phyloP scores from a whole-genome alignment of 1,140 invertebrate genomes.

The Drosophila neocordata region DNA sequence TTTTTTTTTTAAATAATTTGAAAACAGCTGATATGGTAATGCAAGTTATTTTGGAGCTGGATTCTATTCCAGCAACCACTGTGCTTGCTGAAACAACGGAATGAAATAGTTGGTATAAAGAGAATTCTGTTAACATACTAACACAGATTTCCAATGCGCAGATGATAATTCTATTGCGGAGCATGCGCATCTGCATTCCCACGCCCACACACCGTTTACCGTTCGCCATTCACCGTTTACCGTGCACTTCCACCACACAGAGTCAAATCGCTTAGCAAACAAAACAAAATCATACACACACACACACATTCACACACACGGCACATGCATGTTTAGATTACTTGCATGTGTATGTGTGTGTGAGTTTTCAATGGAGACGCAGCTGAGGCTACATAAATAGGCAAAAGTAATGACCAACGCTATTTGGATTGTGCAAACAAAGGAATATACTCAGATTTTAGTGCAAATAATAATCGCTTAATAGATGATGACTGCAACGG shows the following conservation, averaged over 20 bases:
- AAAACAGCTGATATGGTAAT: neutral
- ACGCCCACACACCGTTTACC: conserved; percentile 43
- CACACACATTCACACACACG: neutral
- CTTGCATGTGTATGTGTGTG: neutral
- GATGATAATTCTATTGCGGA: conserved; percentile 19
- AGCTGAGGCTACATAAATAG: conserved; percentile 5
- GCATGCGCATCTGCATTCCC: conserved; percentile 53
- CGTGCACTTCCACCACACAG: conserved; percentile 43
- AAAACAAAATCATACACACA: conserved; percentile 50
- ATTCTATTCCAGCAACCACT: conserved; percentile 45
- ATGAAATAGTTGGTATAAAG: conserved; percentile 35
- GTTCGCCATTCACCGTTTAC: conserved; percentile 27
- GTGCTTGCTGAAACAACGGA: conserved; percentile 53
- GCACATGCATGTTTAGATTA: neutral
- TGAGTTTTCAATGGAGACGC: conserved; percentile 16
- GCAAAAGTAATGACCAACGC: conserved; percentile 14
- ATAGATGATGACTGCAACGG: conserved; percentile 9
- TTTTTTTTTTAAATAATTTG: too few relatives aligned
- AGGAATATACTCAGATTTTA: conserved; percentile 7
- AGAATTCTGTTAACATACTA: conserved; percentile 66
- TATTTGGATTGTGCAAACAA: conserved; percentile 12
- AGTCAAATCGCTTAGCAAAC: conserved; percentile 37
- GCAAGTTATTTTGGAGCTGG: conserved; percentile 6
- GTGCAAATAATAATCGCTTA: conserved; percentile 8
- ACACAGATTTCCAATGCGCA: conserved; percentile 75